Percentiles rank a stretch among this genome's conserved stretches.
Evolutionary conservation across 2,888 invertebrate genomes (phyloP).

Genomic region (Xestoiulus laeticollis): DNA sequence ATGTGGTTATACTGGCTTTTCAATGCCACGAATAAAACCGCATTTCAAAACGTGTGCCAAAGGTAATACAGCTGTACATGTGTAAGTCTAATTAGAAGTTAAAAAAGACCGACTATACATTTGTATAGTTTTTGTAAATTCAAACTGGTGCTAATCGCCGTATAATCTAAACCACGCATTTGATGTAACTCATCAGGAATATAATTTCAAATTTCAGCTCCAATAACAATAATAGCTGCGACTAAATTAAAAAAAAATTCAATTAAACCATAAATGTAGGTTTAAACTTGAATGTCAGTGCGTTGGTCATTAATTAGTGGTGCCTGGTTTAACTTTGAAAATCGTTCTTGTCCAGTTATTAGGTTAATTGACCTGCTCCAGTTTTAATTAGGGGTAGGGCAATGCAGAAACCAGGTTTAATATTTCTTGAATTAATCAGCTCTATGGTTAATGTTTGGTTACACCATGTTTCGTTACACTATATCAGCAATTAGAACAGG

Average conservation of each 20-base stretch:
- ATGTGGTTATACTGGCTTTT: background rate
- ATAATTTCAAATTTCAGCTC: background rate
- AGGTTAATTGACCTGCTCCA: background rate
- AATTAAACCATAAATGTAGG: background rate
- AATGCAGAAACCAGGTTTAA: background rate
- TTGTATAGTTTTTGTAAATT: background rate
- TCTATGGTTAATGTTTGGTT: background rate
- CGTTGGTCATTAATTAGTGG: background rate
- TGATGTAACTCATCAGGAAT: background rate
- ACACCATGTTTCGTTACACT: background rate
- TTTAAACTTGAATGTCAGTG: background rate
- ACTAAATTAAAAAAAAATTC: background rate
- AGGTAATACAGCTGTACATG: background rate
- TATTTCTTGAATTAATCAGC: background rate
- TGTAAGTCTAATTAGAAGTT: background rate
- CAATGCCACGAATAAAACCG: background rate
- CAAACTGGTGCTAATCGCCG: background rate
- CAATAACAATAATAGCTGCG: background rate
- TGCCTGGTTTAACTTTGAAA: background rate
- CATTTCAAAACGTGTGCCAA: background rate
- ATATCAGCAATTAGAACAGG: background rate
- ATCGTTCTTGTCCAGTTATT: background rate
- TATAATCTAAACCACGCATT: background rate
- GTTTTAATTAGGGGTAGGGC: constrained; percentile 3
- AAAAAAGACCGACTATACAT: background rate